Conservation (phyloP, 2,113 vertebrate species). For the Redunca redunca region DNA sequence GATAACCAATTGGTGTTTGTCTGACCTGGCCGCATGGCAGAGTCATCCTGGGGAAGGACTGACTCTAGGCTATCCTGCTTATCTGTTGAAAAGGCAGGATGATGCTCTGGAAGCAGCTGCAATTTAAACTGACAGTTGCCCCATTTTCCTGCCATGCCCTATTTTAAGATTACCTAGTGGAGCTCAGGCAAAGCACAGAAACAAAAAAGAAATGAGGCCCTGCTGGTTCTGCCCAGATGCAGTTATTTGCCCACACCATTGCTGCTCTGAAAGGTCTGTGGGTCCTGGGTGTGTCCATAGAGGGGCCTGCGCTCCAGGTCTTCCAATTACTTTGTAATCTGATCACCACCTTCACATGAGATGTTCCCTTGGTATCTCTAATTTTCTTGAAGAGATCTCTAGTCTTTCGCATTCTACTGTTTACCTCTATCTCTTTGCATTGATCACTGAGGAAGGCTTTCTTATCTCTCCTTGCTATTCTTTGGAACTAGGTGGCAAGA, state of each 20-base stretch:
- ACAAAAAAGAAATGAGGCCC: background rate
- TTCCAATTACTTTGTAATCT: background rate
- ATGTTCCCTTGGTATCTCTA: background rate
- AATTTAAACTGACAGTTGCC: constrained; percentile 31
- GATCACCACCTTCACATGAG: background rate
- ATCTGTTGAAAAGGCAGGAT: background rate
- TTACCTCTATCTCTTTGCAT: background rate
- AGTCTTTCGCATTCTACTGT: background rate
- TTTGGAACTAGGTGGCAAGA: background rate
- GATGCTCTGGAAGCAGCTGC: background rate
- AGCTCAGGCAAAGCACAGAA: background rate
- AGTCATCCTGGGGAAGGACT: background rate
- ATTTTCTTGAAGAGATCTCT: background rate
- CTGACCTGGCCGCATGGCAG: background rate
- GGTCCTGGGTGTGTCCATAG: background rate
- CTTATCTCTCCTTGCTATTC: background rate
- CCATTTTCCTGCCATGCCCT: constrained; percentile 42
- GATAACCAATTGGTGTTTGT: background rate
- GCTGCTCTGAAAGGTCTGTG: background rate
- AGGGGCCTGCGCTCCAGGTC: background rate
- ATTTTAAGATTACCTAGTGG: constrained; percentile 46
- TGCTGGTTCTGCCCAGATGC: background rate
- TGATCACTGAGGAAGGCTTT: background rate
- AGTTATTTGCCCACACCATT: fast-evolving
- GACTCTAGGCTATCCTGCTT: background rate